These are phyloP conservation scores for Sebastes elongatus DNA, from an alignment of 2,797 vertebrate species.

Conservation along the genomic window DNA sequence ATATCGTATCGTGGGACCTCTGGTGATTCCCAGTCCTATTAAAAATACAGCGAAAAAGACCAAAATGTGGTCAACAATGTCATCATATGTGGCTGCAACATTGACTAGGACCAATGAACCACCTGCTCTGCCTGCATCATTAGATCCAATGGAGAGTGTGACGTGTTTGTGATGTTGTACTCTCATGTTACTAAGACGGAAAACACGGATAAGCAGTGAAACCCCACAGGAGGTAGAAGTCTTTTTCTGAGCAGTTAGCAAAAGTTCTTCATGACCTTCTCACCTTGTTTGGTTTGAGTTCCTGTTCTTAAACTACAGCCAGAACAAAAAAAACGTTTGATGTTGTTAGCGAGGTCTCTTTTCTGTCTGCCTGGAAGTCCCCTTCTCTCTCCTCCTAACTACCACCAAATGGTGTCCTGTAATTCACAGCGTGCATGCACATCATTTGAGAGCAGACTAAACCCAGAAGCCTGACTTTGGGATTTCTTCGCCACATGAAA, in stretches of 20 bases:
- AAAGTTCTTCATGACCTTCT: constrained; percentile 51
- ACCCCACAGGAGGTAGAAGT: neutral
- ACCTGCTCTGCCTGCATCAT: constrained; percentile 2
- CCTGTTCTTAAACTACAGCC: constrained; percentile 54
- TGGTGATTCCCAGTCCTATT: neutral
- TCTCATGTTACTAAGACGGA: neutral
- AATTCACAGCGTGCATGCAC: constrained; percentile 64
- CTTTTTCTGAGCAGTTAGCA: constrained; percentile 2
- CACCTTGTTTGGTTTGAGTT: constrained; percentile 42
- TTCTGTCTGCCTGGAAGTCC: constrained; percentile 76
- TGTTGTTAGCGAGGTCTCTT: constrained; percentile 63
- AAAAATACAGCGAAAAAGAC: neutral
- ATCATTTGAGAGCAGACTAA: constrained; percentile 74
- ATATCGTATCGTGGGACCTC: too few species aligned
- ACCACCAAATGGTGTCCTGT: constrained; percentile 76
- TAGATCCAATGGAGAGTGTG: neutral
- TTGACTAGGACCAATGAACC: neutral
- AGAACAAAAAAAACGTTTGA: constrained; percentile 68
- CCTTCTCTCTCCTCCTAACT: constrained; percentile 67
- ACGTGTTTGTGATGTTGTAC: neutral
- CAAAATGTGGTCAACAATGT: neutral
- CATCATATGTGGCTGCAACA: neutral
- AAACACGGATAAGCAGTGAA: neutral
- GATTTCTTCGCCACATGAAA: constrained; percentile 68
- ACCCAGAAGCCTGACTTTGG: constrained; percentile 71